Evolutionary conservation across 2,797 vertebrate genomes (phyloP), one percentile per base, ranked within the genome.

Genomic region (Paguma larvata): DNA sequence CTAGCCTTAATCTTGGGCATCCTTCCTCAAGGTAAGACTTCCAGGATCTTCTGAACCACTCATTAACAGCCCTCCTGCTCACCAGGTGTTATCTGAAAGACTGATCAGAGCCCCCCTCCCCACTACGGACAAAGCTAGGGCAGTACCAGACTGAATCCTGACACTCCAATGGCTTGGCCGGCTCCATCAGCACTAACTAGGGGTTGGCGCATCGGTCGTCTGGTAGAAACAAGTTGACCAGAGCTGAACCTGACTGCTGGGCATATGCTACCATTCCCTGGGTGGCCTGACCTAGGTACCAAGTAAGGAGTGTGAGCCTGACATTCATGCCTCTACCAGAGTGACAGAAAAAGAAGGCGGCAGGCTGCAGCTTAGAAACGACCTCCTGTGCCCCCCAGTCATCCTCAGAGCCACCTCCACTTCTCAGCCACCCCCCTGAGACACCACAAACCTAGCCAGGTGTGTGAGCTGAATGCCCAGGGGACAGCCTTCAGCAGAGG

Each of bases 391-490:
- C 14, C 25, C 44, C 59, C 15, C n/a, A 86, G 79, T 48, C 62
- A 82, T 18, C 75, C 34, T 88, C 38, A 93, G 48, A 87, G 53
- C 18, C 65, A 70, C 63, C 89, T 16, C 68, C 65, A 46, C 56
- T 82, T 92, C 56, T 44, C n/a, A 83, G 46, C 34, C 44, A 72
- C 25, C 9, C 25, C 9, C 46, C 16, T 41, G 59, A 97, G 78
- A 65, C 23, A 79, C 46, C 53, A 89, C 23, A 85, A 91, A 93
- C 85, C 70, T 77, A 95, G 65, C 67, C 77, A 93, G 38, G n/a
- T 48, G 3, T 15, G 65, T 89, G 70, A 89, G 65, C n/a, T 68
- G 46, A 88, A 63, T 79, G n/a, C 75, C 38, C 41, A 23, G 44
- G 4, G 25, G 32, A 32, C 51, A 88, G 56, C 65, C 44, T 79